A percentile compares a stretch with the other conserved stretches of the same genome.
Evolutionary conservation across 1,140 invertebrate genomes (phyloP).

Genomic region (Drosophila prosaltans): DNA sequence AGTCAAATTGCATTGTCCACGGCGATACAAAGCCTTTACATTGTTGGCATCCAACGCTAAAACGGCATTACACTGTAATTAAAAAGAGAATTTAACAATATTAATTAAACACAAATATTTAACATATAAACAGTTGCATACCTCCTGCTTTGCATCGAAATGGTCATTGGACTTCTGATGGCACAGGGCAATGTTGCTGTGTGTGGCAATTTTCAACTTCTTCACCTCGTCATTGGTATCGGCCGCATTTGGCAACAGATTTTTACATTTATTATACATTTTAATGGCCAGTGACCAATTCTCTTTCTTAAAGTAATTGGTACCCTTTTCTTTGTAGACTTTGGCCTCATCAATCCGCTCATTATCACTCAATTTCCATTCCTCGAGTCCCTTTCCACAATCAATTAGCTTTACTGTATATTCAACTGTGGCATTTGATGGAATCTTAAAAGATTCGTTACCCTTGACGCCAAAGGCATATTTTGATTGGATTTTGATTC

Average conservation of each 20-base stretch:
- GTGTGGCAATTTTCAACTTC: slow-evolving; percentile 87
- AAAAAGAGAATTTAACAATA: not conserved
- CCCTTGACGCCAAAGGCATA: slow-evolving; percentile 93
- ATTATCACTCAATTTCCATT: slow-evolving; percentile 91
- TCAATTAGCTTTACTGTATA: slow-evolving; percentile 92
- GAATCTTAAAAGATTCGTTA: slow-evolving; percentile 89
- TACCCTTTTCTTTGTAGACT: slow-evolving; percentile 95
- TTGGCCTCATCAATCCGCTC: slow-evolving; percentile 93
- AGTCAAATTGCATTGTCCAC: slow-evolving; percentile 91
- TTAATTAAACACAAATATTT: not conserved
- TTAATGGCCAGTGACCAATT: slow-evolving; percentile 93
- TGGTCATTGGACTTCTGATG: slow-evolving; percentile 92
- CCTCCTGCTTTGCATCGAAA: slow-evolving; percentile 88
- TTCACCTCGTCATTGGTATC: slow-evolving; percentile 76
- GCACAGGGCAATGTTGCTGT: slow-evolving; percentile 94
- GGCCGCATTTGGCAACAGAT: slow-evolving; percentile 81
- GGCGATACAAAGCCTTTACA: slow-evolving; percentile 95
- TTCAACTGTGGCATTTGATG: slow-evolving; percentile 90
- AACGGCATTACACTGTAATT: slow-evolving; percentile 68
- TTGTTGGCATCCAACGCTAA: slow-evolving; percentile 89
- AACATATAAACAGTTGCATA: slow-evolving; percentile 69
- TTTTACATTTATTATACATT: slow-evolving; percentile 91
- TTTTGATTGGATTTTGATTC: slow-evolving; percentile 87
- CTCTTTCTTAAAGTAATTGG: slow-evolving; percentile 92
- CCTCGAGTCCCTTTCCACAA: slow-evolving; percentile 92